These are phyloP conservation scores for Endomychus coccineus DNA, from an alignment of 2,888 invertebrate genomes.

Conservation along the genomic window DNA sequence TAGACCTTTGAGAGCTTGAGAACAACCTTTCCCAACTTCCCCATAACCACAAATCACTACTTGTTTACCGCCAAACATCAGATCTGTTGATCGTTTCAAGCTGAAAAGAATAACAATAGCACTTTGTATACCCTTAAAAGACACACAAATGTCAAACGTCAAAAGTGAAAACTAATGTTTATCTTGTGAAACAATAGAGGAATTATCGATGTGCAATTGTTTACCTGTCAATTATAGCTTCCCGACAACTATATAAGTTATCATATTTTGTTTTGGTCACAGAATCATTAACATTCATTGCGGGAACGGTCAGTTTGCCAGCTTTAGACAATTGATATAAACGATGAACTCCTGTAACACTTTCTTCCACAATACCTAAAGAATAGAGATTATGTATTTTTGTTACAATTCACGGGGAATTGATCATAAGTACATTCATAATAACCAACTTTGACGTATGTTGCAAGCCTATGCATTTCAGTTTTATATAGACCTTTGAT, in stretches of 20 bases:
- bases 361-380: conserved; percentile 91
- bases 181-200: no score
- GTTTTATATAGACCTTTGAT: no score
- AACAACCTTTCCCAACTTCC: conserved; percentile 95
- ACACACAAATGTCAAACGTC: no score
- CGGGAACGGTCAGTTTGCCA: conserved; percentile 88
- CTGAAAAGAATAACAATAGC: conserved; percentile 30
- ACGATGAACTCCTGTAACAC: conserved; percentile 96
- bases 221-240: conserved; percentile 79
- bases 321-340: conserved; percentile 93
- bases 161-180: no score
- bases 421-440: no score
- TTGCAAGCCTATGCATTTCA: no score
- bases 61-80: conserved; percentile 98
- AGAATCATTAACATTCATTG: conserved; percentile 98
- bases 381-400: neutral
- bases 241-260: conserved; percentile 92
- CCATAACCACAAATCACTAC: conserved; percentile 95
- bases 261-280: conserved; percentile 98
- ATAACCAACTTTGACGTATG: no score
- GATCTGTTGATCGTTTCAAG: conserved; percentile 80
- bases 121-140: no score
- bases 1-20: conserved; percentile 87
- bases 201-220: no score
- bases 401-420: no score